Evolutionary conservation across 2,888 invertebrate genomes (phyloP).

Genomic region (Coremacera marginata): DNA sequence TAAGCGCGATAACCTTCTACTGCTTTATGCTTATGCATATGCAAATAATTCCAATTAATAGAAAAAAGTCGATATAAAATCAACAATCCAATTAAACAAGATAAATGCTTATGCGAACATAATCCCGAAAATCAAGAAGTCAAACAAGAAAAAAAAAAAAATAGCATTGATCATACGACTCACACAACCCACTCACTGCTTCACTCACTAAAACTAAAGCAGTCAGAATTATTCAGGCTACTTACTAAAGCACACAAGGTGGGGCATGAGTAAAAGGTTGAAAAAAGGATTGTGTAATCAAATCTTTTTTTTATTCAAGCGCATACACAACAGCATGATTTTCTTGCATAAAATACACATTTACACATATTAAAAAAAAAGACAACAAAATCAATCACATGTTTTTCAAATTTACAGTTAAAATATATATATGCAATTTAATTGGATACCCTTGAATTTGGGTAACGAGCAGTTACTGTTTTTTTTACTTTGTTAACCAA

Average conservation of each 20-base stretch:
- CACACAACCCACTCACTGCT: not conserved
- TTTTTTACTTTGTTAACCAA: not conserved
- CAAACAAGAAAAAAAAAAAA: not conserved
- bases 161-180: not conserved
- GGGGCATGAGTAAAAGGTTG: not conserved
- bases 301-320: constrained; percentile 43
- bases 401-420: not conserved
- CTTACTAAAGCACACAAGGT: not conserved
- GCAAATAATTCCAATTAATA: too few relatives aligned
- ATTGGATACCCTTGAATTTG: constrained; percentile 18
- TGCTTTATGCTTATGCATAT: too few relatives aligned
- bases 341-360: not conserved
- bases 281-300: constrained; percentile 46
- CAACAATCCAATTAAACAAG: not conserved
- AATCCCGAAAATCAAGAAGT: not conserved
- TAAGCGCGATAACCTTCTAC: too few relatives aligned
- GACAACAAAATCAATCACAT: not conserved
- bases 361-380: not conserved
- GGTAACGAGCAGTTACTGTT: not conserved
- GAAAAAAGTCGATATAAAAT: not conserved
- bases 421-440: not conserved
- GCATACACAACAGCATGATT: not conserved
- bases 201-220: not conserved
- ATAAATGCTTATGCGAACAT: not conserved
- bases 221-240: not conserved